Evolutionary conservation across 2,888 invertebrate species (phyloP), one percentile per base, ranked within the genome.

Genomic region (Drosophila conformis): DNA sequence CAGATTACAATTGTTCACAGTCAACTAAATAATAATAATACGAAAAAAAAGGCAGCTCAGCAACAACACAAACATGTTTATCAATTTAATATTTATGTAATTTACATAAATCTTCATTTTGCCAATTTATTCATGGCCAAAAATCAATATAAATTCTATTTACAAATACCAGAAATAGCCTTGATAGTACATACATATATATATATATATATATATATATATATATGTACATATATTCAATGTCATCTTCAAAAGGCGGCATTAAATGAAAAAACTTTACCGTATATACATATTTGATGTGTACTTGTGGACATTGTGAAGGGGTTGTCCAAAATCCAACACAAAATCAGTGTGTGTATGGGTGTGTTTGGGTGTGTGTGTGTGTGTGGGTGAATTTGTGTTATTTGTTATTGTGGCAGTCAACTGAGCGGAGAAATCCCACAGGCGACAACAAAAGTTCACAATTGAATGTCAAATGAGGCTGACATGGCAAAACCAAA

Each of bases 401-500:
- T 18, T 51, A 27, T 27, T 40, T 69, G 18, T 25, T 21, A 42
- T n/a, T 38, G 27, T 27, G 46, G 11, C 35, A 57, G 38, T 21
- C 40, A 60, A 69, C 59, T 60, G 61, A 38, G 31, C 51, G 13
- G 15, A 46, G 48, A 56, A 73, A 46, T 73, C 53, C 51, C 78
- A 73, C 58, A 59, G 76, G 71, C 61, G 51, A 52, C 61, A 64
- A 36, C 57, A 74, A 62, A 65, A 27, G 59, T 53, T 69, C 65
- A 60, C 61, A 78, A 69, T 68, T 64, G 61, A 69, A 78, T 74
- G 51, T 29, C 60, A 62, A 73, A 74, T 62, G 54, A 53, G 52
- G 61, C 59, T 73, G 63, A 68, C 78, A 48, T 35, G 21, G 61
- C 60, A 59, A 10, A 10, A 10, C 27, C 5, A 8, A 60, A 54